Percentiles rank a stretch among this genome's conserved stretches.
phyloP scores from a whole-genome alignment of 2,888 invertebrate species.

The Tetragonisca angustula region DNA sequence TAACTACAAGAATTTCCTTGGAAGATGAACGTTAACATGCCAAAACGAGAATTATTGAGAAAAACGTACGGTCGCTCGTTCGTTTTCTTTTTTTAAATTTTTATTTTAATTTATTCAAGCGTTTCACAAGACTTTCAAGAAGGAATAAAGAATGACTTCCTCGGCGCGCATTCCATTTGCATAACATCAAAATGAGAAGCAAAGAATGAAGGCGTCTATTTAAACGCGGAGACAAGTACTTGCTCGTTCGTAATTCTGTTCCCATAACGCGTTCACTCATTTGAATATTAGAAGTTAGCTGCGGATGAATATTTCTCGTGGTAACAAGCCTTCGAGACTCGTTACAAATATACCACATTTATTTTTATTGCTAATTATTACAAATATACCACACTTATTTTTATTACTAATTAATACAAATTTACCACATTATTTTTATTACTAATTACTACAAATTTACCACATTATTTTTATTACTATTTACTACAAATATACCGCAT shows the following conservation, averaged over 20 bases:
- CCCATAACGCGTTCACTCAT: conserved; percentile 74
- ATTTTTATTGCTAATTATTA: too few relatives aligned
- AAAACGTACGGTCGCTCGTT: conserved; percentile 22
- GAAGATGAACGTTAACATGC: not conserved
- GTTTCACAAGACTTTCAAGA: conserved; percentile 50
- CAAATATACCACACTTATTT: too few relatives aligned
- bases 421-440: too few relatives aligned
- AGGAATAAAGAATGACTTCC: conserved; percentile 61
- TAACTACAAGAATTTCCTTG: not conserved
- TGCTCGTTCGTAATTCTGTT: conserved; percentile 71
- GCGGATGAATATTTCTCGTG: conserved; percentile 38
- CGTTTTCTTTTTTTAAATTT: not conserved
- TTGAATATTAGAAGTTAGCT: conserved; percentile 76
- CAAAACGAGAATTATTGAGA: not conserved
- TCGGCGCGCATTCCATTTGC: conserved; percentile 72
- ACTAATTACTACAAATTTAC: not conserved
- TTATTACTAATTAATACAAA: too few relatives aligned
- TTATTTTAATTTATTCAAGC: conserved; percentile 58
- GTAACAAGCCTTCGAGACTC: not conserved
- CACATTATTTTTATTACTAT: not conserved
- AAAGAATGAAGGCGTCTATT: conserved; percentile 77
- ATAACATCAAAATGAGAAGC: conserved; percentile 77
- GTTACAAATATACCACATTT: not conserved
- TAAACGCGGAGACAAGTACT: conserved; percentile 68
- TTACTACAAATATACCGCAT: too few relatives aligned